Evolutionary conservation across 2,113 vertebrate genomes (phyloP).

Genomic region (Barnardius zonarius): DNA sequence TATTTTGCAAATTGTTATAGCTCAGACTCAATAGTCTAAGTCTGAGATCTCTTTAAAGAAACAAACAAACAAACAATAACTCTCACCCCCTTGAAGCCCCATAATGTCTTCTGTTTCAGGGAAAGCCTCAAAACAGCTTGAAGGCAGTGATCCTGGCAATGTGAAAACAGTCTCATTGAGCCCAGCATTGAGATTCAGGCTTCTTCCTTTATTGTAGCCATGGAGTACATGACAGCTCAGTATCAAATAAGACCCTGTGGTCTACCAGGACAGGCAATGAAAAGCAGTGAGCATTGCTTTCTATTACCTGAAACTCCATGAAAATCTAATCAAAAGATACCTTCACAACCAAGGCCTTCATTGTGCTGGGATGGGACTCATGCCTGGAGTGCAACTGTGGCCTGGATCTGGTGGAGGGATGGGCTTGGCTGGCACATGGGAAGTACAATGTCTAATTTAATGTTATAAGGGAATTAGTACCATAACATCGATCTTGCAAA

Average conservation of each 20-base stretch:
- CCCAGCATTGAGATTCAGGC: background rate
- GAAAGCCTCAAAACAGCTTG: background rate
- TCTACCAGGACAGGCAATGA: background rate
- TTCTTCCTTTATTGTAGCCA: background rate
- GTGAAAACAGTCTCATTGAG: background rate
- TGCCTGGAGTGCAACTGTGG: background rate
- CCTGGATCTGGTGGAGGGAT: background rate
- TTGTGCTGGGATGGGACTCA: background rate
- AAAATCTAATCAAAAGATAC: background rate
- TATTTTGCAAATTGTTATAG: background rate
- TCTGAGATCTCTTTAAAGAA: background rate
- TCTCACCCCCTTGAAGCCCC: accelerated
- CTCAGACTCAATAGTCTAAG: background rate
- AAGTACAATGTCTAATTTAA: background rate
- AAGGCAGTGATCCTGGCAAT: background rate
- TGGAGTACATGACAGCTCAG: background rate
- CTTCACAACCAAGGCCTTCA: background rate
- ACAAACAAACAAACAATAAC: background rate
- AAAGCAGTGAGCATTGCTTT: background rate
- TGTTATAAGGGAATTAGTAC: background rate
- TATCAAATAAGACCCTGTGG: background rate
- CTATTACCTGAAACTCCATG: background rate
- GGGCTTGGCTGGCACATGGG: background rate
- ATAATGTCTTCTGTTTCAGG: background rate
- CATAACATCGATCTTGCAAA: background rate